Evolutionary conservation across 92 coral and sea anemone species (phyloP).

Genomic region (Phenganax stokvisi): DNA sequence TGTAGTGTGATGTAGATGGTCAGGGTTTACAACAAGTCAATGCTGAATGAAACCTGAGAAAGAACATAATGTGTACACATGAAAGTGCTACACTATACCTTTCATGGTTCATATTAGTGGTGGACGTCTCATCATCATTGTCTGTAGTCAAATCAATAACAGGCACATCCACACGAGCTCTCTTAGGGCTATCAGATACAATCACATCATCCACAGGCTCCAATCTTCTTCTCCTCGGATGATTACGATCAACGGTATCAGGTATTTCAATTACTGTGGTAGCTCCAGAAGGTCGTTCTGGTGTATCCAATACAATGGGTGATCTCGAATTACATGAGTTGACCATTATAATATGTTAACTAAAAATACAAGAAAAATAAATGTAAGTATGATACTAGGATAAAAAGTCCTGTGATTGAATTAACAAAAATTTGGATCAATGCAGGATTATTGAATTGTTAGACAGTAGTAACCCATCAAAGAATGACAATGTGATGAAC

Average conservation of each 20-base stretch:
- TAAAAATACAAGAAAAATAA: too few relatives aligned
- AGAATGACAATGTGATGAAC: too few relatives aligned
- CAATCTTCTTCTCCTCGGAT: conserved; percentile 28
- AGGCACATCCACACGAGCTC: conserved; percentile 63
- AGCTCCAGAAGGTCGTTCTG: conserved; percentile 13
- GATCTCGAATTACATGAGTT: conserved; percentile 32
- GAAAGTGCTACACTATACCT: neutral
- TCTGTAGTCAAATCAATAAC: conserved; percentile 90
- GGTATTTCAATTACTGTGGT: conserved; percentile 27
- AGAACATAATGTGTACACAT: neutral
- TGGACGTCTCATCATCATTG: conserved; percentile 57
- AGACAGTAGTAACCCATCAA: too few relatives aligned
- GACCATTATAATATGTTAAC: conserved; percentile 1
- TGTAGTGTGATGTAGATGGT: too few relatives aligned
- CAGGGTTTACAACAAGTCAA: too few relatives aligned
- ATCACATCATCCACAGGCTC: conserved; percentile 30
- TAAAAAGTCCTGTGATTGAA: too few relatives aligned
- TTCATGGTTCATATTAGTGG: conserved; percentile 2
- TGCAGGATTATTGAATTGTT: too few relatives aligned
- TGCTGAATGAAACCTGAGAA: neutral
- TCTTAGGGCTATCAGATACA: conserved; percentile 19
- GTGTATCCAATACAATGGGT: conserved; percentile 39
- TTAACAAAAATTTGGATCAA: too few relatives aligned
- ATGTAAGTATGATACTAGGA: too few relatives aligned
- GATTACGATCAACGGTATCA: conserved; percentile 20